Evolutionary conservation across 23 tunicate species (phyloP).

Genomic region (Halocynthia roretzi): DNA sequence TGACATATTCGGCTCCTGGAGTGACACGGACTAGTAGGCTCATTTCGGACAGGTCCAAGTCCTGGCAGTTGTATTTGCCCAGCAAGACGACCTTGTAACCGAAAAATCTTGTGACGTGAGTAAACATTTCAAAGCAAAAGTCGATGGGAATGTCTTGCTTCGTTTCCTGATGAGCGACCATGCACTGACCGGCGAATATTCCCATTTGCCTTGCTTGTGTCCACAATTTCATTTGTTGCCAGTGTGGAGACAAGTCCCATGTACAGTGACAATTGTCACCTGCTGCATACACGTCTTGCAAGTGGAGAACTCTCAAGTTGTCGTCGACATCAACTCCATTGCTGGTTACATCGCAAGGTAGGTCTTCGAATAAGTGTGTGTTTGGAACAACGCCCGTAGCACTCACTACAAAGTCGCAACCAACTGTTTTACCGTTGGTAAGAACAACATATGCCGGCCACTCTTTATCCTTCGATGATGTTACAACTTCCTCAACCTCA

Average conservation of each 20-base stretch:
- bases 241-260: constrained; percentile 57
- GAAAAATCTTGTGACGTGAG: constrained; percentile 73
- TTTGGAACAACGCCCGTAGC: constrained; percentile 87
- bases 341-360: constrained; percentile 14
- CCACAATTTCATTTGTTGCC: constrained; percentile 91
- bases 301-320: constrained; percentile 68
- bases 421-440: constrained; percentile 36
- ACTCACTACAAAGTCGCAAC: constrained; percentile 77
- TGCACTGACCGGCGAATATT: constrained; percentile 70
- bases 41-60: constrained; percentile 15
- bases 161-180: constrained; percentile 29
- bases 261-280: constrained; percentile 81
- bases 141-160: constrained; percentile 28
- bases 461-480: constrained; percentile 3
- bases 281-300: constrained; percentile 63
- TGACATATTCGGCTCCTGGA: constrained; percentile 53
- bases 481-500: constrained; percentile 32
- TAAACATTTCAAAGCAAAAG: constrained; percentile 79
- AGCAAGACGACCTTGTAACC: constrained; percentile 60
- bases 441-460: constrained; percentile 61
- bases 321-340: constrained; percentile 65
- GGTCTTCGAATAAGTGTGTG: constrained; percentile 20
- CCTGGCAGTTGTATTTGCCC: constrained; percentile 68
- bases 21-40: constrained; percentile 54
- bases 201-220: constrained; percentile 96